Conservation (phyloP, 1,140 invertebrate species). For the Manduca sexta region DNA sequence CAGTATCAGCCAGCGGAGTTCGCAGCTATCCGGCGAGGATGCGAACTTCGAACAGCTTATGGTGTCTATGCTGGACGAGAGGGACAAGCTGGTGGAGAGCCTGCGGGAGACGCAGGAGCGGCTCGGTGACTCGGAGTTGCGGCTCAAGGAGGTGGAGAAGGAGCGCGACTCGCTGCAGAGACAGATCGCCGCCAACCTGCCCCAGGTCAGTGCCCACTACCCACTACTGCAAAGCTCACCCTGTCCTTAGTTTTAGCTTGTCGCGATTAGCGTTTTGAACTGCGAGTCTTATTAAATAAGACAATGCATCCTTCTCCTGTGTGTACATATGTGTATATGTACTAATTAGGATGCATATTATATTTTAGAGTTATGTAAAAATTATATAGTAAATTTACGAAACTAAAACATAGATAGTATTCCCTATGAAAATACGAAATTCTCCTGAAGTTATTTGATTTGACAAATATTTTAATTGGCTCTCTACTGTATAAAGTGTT, state of each 20-base stretch:
- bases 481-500: too few species aligned
- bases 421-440: too few species aligned
- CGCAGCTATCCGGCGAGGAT: constrained; percentile 94
- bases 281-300: too few species aligned
- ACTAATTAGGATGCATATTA: too few species aligned
- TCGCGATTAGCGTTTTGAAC: too few species aligned
- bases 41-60: constrained; percentile 99
- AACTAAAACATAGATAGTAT: too few species aligned
- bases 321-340: too few species aligned
- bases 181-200: constrained; percentile 95
- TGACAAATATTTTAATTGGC: too few species aligned
- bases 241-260: too few species aligned
- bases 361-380: not conserved
- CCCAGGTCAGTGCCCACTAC: constrained; percentile 84
- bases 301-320: too few species aligned
- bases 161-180: constrained; percentile 95
- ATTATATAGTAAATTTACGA: too few species aligned
- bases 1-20: constrained; percentile 91
- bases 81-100: constrained; percentile 98
- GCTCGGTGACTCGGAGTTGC: constrained; percentile 87
- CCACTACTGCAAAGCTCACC: not conserved
- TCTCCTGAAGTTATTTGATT: too few species aligned
- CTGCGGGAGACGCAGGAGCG: constrained; percentile 95
- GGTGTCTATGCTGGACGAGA: constrained; percentile 99
- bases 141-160: constrained; percentile 92